Conservation (phyloP, 1,140 invertebrate genomes). For the Diprion similis region DNA sequence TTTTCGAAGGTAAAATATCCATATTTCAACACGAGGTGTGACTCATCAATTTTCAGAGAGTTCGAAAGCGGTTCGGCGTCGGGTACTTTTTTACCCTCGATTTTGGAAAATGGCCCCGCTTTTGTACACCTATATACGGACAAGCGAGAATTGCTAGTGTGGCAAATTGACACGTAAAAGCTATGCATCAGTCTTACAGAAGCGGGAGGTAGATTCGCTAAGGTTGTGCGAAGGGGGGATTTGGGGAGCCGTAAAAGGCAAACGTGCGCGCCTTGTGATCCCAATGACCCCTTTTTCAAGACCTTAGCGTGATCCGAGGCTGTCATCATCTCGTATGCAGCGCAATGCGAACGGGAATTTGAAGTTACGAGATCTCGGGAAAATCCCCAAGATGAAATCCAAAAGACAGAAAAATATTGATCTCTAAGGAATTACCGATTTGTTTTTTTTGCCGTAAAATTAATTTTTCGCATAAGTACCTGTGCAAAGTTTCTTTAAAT, state of each 20-base stretch:
- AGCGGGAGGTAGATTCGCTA: background rate
- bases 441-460: no score
- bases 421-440: background rate
- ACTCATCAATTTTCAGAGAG: background rate
- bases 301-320: background rate
- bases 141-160: background rate
- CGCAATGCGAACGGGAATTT: background rate
- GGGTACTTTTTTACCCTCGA: no score
- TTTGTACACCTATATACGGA: no score
- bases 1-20: slow-evolving; percentile 10
- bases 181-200: background rate
- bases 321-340: background rate
- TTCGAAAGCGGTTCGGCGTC: background rate
- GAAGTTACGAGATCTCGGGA: background rate
- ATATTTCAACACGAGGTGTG: background rate
- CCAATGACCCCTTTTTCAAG: background rate
- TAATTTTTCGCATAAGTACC: no score
- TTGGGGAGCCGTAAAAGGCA: slow-evolving; percentile 4
- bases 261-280: slow-evolving; percentile 1
- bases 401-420: background rate
- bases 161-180: slow-evolving; percentile 5
- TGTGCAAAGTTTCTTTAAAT: no score
- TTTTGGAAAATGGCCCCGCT: no score
- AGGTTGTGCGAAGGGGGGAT: background rate
- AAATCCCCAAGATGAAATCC: background rate